A percentile compares a stretch with the other conserved stretches of the same genome.
phyloP scores from a whole-genome alignment of 2,113 vertebrate genomes.

The Sakesphorus luctuosus region DNA sequence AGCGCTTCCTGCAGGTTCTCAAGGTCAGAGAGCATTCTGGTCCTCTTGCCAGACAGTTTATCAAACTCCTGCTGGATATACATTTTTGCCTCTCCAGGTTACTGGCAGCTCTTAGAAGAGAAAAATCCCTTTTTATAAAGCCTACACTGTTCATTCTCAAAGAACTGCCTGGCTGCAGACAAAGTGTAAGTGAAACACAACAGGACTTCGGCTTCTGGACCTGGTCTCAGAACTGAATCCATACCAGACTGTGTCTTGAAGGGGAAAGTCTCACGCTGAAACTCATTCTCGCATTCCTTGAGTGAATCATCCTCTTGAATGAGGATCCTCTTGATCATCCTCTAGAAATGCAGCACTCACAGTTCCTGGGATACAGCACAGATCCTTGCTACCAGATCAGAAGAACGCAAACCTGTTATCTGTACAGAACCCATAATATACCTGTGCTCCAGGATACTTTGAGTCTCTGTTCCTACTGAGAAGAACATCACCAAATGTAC shows the following conservation, averaged over 20 bases:
- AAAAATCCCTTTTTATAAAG: background rate
- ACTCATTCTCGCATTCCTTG: background rate
- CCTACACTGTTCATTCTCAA: background rate
- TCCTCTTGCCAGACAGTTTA: slow-evolving; percentile 82
- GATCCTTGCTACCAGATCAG: background rate
- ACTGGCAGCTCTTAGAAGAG: slow-evolving; percentile 14
- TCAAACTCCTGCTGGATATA: slow-evolving; percentile 84
- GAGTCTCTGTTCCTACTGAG: background rate
- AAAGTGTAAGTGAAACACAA: background rate
- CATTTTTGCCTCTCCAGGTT: slow-evolving; percentile 74
- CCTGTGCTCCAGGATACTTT: background rate
- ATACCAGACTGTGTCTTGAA: rapidly evolving
- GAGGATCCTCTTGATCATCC: background rate
- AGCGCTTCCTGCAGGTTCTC: slow-evolving; percentile 84
- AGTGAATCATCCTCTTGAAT: background rate
- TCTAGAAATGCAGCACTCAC: background rate
- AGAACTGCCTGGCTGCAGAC: background rate
- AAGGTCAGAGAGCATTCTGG: slow-evolving; percentile 77
- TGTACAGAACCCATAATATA: background rate
- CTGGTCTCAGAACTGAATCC: background rate
- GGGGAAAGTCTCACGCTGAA: background rate
- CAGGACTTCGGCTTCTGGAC: background rate
- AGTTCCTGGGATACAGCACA: background rate
- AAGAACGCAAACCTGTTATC: background rate
- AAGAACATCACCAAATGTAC: background rate